Percentiles rank a stretch among this genome's conserved stretches.
Evolutionary conservation across 2,797 vertebrate species (phyloP).

Genomic region (Orientallactaga sibirica): DNA sequence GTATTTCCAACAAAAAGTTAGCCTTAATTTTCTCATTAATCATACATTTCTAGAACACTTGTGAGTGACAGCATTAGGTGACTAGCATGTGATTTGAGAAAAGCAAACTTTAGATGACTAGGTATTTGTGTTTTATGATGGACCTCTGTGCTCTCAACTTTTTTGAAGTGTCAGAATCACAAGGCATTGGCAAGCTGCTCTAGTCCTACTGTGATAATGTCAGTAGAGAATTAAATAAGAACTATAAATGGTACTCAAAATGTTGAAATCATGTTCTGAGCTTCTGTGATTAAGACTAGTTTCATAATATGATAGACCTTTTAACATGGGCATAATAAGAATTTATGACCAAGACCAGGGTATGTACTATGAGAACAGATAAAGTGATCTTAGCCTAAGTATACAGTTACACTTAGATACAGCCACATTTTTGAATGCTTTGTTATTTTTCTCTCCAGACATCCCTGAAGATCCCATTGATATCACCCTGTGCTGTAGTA

Average conservation of each 20-base stretch:
- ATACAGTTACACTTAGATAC: not conserved
- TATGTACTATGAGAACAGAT: not conserved
- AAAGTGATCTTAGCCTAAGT: not conserved
- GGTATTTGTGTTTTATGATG: not conserved
- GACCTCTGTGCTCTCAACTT: not conserved
- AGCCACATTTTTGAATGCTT: not conserved
- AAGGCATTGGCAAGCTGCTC: not conserved
- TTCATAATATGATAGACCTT: not conserved
- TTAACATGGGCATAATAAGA: not conserved
- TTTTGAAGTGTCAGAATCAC: not conserved
- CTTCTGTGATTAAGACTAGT: not conserved
- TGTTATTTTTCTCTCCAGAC: not conserved
- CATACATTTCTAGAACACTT: conserved; percentile 30
- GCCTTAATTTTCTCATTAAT: conserved; percentile 38
- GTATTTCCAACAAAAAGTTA: conserved; percentile 32
- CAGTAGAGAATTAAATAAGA: conserved; percentile 37
- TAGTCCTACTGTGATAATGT: not conserved
- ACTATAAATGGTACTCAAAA: conserved; percentile 6
- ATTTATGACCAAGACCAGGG: not conserved
- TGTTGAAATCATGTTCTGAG: not conserved
- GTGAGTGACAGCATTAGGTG: not conserved
- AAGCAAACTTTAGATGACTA: not conserved
- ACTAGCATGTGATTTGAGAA: not conserved
- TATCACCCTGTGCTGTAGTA: not conserved
- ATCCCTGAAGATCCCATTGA: not conserved